Evolutionary conservation across 2,113 vertebrate species (phyloP).

Genomic region (Indicator maculatus): DNA sequence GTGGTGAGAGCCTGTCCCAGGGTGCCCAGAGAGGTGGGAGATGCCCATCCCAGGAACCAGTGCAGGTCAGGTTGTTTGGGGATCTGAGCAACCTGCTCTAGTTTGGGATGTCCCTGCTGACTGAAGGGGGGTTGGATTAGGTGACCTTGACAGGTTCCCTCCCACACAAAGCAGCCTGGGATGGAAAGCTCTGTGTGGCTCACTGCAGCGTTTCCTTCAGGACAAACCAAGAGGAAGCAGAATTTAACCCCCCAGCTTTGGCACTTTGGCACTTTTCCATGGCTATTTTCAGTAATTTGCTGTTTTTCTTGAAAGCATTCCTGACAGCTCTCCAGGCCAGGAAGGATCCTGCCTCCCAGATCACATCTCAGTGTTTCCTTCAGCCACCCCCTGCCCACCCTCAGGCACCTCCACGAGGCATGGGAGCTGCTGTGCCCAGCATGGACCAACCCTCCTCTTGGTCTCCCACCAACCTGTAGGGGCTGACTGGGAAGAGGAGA

Average conservation of each 20-base stretch:
- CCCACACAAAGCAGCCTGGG: too few species aligned
- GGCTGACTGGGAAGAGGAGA: not conserved
- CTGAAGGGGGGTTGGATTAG: too few species aligned
- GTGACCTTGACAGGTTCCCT: too few species aligned
- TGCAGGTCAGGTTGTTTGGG: not conserved
- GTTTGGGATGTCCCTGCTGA: not conserved
- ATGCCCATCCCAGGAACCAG: not conserved
- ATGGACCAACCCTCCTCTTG: fast-evolving
- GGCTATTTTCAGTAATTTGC: too few species aligned
- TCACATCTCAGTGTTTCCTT: not conserved
- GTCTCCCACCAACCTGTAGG: too few species aligned
- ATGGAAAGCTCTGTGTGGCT: not conserved
- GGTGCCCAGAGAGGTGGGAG: not conserved
- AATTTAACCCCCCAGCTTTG: too few species aligned
- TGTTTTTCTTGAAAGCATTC: not conserved
- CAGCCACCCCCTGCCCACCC: not conserved
- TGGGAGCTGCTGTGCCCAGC: not conserved
- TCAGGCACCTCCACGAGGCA: fast-evolving
- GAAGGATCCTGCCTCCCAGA: not conserved
- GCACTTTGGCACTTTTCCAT: too few species aligned
- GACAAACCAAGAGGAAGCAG: not conserved
- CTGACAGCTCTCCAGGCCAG: not conserved
- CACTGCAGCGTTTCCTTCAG: not conserved
- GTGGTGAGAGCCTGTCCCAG: not conserved
- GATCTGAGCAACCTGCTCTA: not conserved